A percentile compares a stretch with the other conserved stretches of the same genome.
phyloP scores from a whole-genome alignment of 2,888 invertebrate species.

The Spicauda simplicius region DNA sequence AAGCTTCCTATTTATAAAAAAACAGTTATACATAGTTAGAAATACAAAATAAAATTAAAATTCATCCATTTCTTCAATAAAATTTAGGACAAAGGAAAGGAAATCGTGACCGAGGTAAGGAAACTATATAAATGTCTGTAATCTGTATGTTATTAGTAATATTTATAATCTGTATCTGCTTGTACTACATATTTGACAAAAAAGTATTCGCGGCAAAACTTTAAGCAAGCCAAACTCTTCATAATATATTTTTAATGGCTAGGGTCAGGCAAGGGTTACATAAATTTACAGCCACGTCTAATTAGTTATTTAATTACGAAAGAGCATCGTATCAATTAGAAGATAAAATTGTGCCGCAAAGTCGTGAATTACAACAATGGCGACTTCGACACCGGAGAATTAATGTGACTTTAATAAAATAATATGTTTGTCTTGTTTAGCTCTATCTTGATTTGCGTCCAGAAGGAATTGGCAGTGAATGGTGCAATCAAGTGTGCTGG shows the following conservation, averaged over 20 bases:
- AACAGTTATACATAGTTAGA: too few relatives aligned
- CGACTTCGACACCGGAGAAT: constrained; percentile 32
- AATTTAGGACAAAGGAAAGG: too few relatives aligned
- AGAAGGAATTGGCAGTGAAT: constrained; percentile 38
- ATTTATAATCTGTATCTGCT: too few relatives aligned
- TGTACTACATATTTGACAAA: too few relatives aligned
- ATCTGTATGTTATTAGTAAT: too few relatives aligned
- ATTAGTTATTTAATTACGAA: constrained; percentile 25
- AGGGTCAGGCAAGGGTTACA: constrained; percentile 6
- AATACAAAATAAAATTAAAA: too few relatives aligned
- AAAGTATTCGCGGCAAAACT: background rate
- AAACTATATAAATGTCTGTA: too few relatives aligned
- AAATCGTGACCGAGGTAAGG: too few relatives aligned
- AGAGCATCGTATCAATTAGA: constrained; percentile 16
- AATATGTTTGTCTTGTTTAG: constrained; percentile 32
- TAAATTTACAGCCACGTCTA: constrained; percentile 21
- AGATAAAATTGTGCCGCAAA: constrained; percentile 30
- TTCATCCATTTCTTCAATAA: too few relatives aligned
- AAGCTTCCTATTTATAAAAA: too few relatives aligned
- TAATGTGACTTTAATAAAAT: constrained; percentile 38
- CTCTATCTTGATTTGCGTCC: constrained; percentile 37
- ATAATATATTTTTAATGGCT: background rate
- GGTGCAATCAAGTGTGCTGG: constrained; percentile 30
- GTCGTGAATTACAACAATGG: constrained; percentile 35
- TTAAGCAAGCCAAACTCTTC: background rate